These are phyloP conservation scores for Sitta europaea DNA, from an alignment of 2,113 vertebrate species.

Conservation along the genomic window DNA sequence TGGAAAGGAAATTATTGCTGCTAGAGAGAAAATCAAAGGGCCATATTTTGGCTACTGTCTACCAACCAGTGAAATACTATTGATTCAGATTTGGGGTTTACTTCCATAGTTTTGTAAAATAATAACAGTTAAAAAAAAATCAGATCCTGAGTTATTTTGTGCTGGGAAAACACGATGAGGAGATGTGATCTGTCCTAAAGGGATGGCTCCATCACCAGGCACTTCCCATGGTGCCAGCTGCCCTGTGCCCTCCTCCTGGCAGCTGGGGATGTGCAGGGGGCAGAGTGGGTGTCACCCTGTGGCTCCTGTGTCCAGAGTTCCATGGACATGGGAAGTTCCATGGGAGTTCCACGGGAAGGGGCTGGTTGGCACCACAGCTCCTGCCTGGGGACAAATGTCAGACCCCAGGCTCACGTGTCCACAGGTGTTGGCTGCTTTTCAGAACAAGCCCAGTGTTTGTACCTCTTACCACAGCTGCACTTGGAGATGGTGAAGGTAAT, in stretches of 20 bases:
- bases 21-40: neutral
- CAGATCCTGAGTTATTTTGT: neutral
- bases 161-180: neutral
- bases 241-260: accelerated
- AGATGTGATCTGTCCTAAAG: neutral
- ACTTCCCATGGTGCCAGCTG: neutral
- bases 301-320: neutral
- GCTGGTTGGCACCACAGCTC: neutral
- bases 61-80: neutral
- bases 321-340: no score
- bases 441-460: neutral
- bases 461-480: neutral
- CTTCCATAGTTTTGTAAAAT: neutral
- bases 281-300: neutral
- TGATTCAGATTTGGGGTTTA: neutral
- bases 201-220: neutral
- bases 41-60: neutral
- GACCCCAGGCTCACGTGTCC: neutral
- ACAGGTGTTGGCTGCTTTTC: neutral
- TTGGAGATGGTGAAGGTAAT: neutral
- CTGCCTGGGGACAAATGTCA: accelerated
- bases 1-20: neutral
- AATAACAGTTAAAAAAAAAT: neutral
- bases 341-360: neutral
- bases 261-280: accelerated